A percentile compares a stretch with the other conserved stretches of the same genome.
Conservation (phyloP, 2,888 invertebrate species). For the Rhorus exstirpatorius region DNA sequence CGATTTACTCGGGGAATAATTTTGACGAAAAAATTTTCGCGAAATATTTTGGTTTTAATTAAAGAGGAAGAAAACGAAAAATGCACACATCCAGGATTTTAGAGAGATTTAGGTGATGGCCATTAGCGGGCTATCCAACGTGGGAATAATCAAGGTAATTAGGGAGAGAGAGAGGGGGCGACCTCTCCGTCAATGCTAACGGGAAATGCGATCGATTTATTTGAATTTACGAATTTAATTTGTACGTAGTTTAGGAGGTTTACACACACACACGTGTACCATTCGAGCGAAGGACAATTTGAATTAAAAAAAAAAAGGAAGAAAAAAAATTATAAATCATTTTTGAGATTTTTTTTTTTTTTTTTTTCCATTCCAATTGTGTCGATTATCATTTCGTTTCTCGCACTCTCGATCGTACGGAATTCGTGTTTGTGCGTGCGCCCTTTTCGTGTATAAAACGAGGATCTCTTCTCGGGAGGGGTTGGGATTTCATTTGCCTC, state of each 20-base stretch:
- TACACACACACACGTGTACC: constrained; percentile 13
- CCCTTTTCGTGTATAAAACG: too few relatives aligned
- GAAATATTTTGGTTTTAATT: constrained; percentile 9
- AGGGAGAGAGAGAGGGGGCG: constrained; percentile 85
- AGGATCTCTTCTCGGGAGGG: too few relatives aligned
- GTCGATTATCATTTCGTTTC: too few relatives aligned
- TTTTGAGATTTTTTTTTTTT: too few relatives aligned
- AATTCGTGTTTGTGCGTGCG: too few relatives aligned
- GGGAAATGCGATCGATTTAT: constrained; percentile 67
- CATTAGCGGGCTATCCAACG: constrained; percentile 81
- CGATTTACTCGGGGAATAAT: too few relatives aligned
- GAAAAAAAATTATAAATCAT: too few relatives aligned
- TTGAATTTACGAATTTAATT: not conserved
- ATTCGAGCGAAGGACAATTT: not conserved
- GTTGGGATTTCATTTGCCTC: not conserved
- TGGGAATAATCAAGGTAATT: constrained; percentile 84
- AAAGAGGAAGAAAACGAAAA: not conserved
- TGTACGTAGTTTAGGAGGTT: not conserved
- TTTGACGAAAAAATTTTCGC: not conserved
- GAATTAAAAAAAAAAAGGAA: too few relatives aligned
- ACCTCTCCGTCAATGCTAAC: constrained; percentile 85
- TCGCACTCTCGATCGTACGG: too few relatives aligned
- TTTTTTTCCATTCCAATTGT: too few relatives aligned
- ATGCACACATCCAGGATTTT: too few relatives aligned
- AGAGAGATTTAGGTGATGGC: constrained; percentile 74